A percentile compares a stretch with the other conserved stretches of the same genome.
These are phyloP conservation scores for human DNA, from an alignment of 2,113 vertebrate genomes.

Conservation along the genomic window GRCh38 chr6:80528501-80529000, in stretches of 20 bases:
- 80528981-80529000: constrained; percentile 70
- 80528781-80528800: constrained; percentile 48
- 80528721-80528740: constrained; percentile 36
- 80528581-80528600: neutral
- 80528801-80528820: constrained; percentile 69
- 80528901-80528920: constrained; percentile 62
- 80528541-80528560: neutral
- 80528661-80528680: constrained; percentile 25
- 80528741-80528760: neutral
- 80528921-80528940: constrained; percentile 79
- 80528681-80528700: constrained; percentile 31
- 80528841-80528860: constrained; percentile 67
- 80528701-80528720: constrained; percentile 10
- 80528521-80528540: neutral
- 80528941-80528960: constrained; percentile 64
- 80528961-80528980: constrained; percentile 78
- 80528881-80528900: constrained; percentile 75
- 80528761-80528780: constrained; percentile 33
- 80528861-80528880: constrained; percentile 74
- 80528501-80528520: constrained; percentile 1
- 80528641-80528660: constrained; percentile 27
- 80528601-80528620: neutral
- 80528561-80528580: neutral
- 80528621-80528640: neutral
- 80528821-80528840: constrained; percentile 66